These are phyloP conservation scores for Kryptopterus vitreolus DNA, from an alignment of 2,797 vertebrate species.

Conservation along the genomic window DNA sequence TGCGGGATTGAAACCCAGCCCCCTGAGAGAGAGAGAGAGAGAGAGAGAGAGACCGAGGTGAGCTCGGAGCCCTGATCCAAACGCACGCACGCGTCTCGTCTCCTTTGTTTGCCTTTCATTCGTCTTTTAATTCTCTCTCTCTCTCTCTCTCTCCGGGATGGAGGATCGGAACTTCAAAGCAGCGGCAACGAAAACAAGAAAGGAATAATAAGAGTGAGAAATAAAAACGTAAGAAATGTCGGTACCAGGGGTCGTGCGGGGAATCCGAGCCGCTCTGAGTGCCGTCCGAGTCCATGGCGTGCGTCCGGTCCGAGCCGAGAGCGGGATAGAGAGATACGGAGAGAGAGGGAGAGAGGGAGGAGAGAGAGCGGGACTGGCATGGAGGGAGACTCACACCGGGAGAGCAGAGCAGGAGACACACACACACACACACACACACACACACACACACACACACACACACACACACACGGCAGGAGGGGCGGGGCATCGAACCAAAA, in stretches of 20 bases:
- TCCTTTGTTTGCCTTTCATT: conserved; percentile 43
- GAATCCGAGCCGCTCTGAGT: conserved; percentile 94
- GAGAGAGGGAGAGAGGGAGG: conserved; percentile 54
- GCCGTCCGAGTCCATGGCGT: conserved; percentile 94
- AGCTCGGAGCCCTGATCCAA: not conserved
- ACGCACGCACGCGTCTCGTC: conserved; percentile 25
- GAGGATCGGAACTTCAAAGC: not conserved
- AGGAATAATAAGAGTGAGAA: conserved; percentile 36
- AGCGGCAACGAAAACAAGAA: conserved; percentile 38
- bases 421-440: conserved; percentile 27
- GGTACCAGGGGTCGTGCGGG: conserved; percentile 95
- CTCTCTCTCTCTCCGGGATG: conserved; percentile 9
- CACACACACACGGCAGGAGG: conserved; percentile 1
- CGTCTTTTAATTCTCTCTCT: conserved; percentile 4
- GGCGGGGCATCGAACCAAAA: not conserved
- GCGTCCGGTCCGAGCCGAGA: conserved; percentile 60
- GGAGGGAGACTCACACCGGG: conserved; percentile 30
- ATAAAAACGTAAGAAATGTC: not conserved
- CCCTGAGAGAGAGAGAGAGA: not conserved
- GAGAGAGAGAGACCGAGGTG: not conserved
- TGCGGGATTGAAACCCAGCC: conserved; percentile 11
- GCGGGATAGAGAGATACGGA: conserved; percentile 57
- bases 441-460: conserved; percentile 23
- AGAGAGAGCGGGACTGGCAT: conserved; percentile 54
- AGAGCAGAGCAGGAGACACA: conserved; percentile 16